Base-by-base conservation (phyloP, 2,888 invertebrate genomes). In the Geotrupes spiniger region DNA sequence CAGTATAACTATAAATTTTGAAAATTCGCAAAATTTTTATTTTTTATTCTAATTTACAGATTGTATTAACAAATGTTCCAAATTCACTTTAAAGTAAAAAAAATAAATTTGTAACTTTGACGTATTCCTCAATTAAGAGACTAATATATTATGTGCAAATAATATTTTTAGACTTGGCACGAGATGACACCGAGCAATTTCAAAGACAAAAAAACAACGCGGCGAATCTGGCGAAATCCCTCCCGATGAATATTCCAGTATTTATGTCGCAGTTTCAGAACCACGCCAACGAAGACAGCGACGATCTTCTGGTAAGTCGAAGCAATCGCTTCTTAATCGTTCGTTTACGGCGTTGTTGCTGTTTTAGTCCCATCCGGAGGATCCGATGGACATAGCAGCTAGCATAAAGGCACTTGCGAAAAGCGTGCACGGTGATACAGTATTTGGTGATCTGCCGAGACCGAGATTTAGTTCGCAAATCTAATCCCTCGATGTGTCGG, bases 401-500 rank as follows among this genome's bases (percentile, higher is more conserved):
- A 91, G 89, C 69, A 93, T 94, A 69, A 89, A 90, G 73, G 92
- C 92, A n/a, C 75, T 94, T 63, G 92, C 93, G 12, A 87, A 87
- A 63, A 93, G 92, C 61, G 89, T 93, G 52, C 90, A 90, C 74
- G 91, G 89, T 52, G 91, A 92, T 73, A 78, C 84, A 15, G 86
- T 90, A 59, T 93, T 91, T 75, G 89, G 89, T 12, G 94, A 93
- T 66, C 76, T 93, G 66, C 94, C 94, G 33, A 80, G 87, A 53
- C 90, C 91, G 54, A 82, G 91, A 65, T 85, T 89, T 77, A 87
- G 87, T 70, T 89, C 89, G 53, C 87, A 88, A 77, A 87, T 90
- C 76, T 90, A 85, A 81, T 27, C n/a, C n/a, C n/a, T n/a, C n/a
- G n/a, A n/a, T 14, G 38, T 9, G 4, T 6, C 43, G 1, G 8